Base-by-base conservation (phyloP, 1,140 invertebrate genomes). In the Stenopsyche tienmushanensis region DNA sequence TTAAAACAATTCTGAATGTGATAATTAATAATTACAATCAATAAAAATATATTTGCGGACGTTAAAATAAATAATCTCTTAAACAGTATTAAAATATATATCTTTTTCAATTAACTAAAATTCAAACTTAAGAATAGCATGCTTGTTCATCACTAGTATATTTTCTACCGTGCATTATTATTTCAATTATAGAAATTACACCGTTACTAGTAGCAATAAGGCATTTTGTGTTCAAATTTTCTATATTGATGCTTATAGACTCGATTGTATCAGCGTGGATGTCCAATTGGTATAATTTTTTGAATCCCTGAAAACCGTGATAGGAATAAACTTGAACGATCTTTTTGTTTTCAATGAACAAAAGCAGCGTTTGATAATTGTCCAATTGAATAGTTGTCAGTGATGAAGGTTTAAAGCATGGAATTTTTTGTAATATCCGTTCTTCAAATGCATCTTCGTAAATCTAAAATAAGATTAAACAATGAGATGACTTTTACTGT, bases 231-330 rank as follows among this genome's bases (percentile, higher is more conserved):
- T 13, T 20, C 7, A n/a, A 2, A 15, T 24, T 24, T 8, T 57
- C 9, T 9, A 8, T n/a, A 3, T 25, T 57, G 49, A 67, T 72
- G 25, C 49, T 70, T 39, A 71, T 66, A 64, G 71, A 17, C 21
- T 62, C 26, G 3, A 69, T 60, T 18, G 18, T 65, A 1, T 26
- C 52, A 1, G 55, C 62, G 8, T 21, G 49, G 10, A 64, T 39
- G 20, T 60, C 21, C 17, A 68, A 34, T 17, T 39, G 21, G 8
- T 60, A 47, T 10, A 68, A 29, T 44, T 65, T 45, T 42, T 62
- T 65, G 24, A 69, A 69, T 10, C 63, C 67, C 25, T 62, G 55
- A 39, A 62, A 65, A 8, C 67, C 67, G n/a, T 62, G 49, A 39
- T 65, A 65, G 7, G 55, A 39, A 23, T 62, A 69, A 17, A 69